Evolutionary conservation across 2,888 invertebrate genomes (phyloP).

Genomic region (Andrena chrysosceles): DNA sequence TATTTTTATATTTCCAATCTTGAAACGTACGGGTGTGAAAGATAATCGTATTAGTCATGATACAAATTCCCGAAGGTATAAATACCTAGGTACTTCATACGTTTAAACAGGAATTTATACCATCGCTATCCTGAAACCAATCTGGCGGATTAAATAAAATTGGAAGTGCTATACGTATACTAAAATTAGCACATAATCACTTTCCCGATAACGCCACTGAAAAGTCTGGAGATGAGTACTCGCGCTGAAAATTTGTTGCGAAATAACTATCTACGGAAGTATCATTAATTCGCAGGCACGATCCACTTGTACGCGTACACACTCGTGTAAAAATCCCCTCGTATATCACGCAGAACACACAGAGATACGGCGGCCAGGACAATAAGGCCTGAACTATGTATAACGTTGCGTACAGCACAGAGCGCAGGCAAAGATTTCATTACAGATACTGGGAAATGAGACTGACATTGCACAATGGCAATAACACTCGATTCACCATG

Average conservation of each 20-base stretch:
- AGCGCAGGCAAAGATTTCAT: constrained; percentile 77
- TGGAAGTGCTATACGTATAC: too few species aligned
- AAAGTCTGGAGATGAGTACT: constrained; percentile 68
- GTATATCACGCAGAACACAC: constrained; percentile 45
- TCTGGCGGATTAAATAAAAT: too few species aligned
- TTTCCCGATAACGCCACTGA: constrained; percentile 54
- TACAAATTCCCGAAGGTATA: too few species aligned
- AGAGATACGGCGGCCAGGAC: constrained; percentile 49
- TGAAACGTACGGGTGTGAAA: too few species aligned
- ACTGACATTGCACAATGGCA: constrained; percentile 75
- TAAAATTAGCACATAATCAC: neutral
- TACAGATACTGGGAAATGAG: constrained; percentile 80
- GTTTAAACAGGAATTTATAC: too few species aligned
- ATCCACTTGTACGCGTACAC: neutral
- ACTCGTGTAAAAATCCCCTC: constrained; percentile 40
- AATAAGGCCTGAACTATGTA: constrained; percentile 54
- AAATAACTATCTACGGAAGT: constrained; percentile 6
- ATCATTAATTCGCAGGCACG: constrained; percentile 4
- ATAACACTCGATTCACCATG: constrained; percentile 74
- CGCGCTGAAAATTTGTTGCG: constrained; percentile 19
- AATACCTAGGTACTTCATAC: too few species aligned
- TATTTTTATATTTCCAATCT: too few species aligned
- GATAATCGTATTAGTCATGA: too few species aligned
- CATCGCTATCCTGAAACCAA: too few species aligned
- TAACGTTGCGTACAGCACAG: constrained; percentile 32